phyloP scores from a whole-genome alignment of 2,113 vertebrate species.

The Calonectris borealis region DNA sequence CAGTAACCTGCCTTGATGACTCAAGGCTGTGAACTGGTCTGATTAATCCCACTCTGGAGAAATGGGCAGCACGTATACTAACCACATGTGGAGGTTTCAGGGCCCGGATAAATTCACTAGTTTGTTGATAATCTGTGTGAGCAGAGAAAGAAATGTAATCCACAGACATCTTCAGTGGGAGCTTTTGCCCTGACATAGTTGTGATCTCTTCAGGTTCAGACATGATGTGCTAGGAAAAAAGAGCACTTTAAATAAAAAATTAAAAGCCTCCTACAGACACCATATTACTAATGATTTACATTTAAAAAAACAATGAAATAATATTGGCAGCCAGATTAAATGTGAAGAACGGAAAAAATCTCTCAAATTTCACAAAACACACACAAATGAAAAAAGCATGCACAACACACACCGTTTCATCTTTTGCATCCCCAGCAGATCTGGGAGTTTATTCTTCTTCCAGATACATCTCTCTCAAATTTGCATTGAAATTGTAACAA shows the following conservation, averaged over 20 bases:
- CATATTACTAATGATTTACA: background rate
- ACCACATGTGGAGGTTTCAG: constrained; percentile 98
- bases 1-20: background rate
- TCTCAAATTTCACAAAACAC: background rate
- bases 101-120: constrained; percentile 97
- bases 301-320: background rate
- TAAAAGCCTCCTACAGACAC: background rate
- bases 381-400: background rate
- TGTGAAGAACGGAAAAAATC: background rate
- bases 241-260: background rate
- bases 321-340: background rate
- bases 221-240: constrained; percentile 90
- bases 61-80: constrained; percentile 31
- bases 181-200: constrained; percentile 98
- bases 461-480: background rate
- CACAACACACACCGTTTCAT: background rate
- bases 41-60: background rate
- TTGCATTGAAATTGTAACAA: background rate
- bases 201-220: constrained; percentile 98
- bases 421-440: background rate
- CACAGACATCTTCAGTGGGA: constrained; percentile 99
- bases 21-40: background rate
- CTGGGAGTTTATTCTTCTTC: background rate
- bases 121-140: constrained; percentile 98
- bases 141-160: constrained; percentile 99